Base-by-base conservation (phyloP, 2,888 invertebrate species). In the Stenodera caucasica region DNA sequence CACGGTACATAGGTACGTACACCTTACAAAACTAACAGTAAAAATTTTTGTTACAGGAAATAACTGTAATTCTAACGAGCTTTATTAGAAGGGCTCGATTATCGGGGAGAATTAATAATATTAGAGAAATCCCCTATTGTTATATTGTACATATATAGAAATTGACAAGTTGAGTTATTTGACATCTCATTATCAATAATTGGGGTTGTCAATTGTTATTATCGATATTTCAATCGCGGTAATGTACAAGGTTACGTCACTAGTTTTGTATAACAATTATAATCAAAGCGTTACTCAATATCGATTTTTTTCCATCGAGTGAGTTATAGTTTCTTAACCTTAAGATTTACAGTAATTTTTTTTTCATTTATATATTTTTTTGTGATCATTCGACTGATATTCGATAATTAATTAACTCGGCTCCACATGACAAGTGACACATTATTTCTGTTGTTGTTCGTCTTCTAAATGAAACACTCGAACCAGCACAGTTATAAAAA, bases 401-500 rank as follows among this genome's bases (percentile, higher is more conserved):
- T 55, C 33, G n/a, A 50, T 53, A 50, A 61, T 58, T 61, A 61
- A 61, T 61, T 58, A 58, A 58, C 40, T 26, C 55, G 26, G 15
- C 8, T 18, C 14, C 30, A 52, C 54, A 40, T 57, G 61, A 61
- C 57, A 52, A 37, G 55, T 45, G 52, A 58, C 61, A 61, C 58
- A 57, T 61, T 55, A 54, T 61, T 58, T n/a, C 21, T 45, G 45
- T 21, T 45, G 37, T 37, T 37, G 32, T 32, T 33, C 12, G 21
- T 45, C 45, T 5, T 12, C 7, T 12, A 45, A 61, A 61, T 61
- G 58, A 58, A 61, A 61, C 58, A 54, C 50, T 61, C 37, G 49
- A 60, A 55, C 54, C 54, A 57, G 53, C 57, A 61, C 61, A 61
- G 61, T 61, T 61, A 61, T 61, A 26, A 35, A 12, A 49, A 53